Base-by-base conservation (phyloP, 2,113 vertebrate species). In the Microtus montanus region DNA sequence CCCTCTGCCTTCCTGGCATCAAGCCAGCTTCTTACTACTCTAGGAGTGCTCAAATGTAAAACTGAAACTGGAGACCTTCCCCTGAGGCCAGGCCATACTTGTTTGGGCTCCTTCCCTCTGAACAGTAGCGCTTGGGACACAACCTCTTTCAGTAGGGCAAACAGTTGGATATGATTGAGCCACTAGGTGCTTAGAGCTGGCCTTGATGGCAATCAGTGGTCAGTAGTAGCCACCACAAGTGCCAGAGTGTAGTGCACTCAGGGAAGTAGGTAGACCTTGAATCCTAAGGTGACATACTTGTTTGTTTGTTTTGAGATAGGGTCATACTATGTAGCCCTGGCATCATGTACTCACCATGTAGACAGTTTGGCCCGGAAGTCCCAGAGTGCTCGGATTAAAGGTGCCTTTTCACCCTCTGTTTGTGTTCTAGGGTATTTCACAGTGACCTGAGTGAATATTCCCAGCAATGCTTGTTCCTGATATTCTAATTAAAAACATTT, bases 1-100 rank as follows among this genome's bases (percentile, higher is more conserved):
- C 73, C 3, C 22, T 83, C 64, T 49, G n/a, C 12, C 6, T 85
- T 92, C 66, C 71, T 75, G 64, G 52, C 41, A 35, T n/a, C 49
- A 87, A 71, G 58, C 58, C 58, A 58, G 58, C 58, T 58, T 58
- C 58, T 58, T 58, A 20, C 19, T 58, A 20, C 19, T 58, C 19
- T 58, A 58, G 58, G 58, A 58, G 63, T 54, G 79, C 79, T 92
- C 66, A 64, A 58, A 75, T 94, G 49, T 79, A 84, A 94, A 94
- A 79, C 66, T 0, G 17, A 78, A 44, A 9, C 91, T 87, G 82
- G 66, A 87, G 78, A 77, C 87, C 38, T 90, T 94, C 93, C 87
- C 85, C 80, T 1, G 35, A 86, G 63, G 87, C 79, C 54, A 79
- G 41, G 47, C 30, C 30, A 13, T 14, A 47, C 63, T 85, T 66